A percentile compares a stretch with the other conserved stretches of the same genome.
phyloP scores from a whole-genome alignment of 2,113 vertebrate genomes.

The Forbesichthys papilliferus region DNA sequence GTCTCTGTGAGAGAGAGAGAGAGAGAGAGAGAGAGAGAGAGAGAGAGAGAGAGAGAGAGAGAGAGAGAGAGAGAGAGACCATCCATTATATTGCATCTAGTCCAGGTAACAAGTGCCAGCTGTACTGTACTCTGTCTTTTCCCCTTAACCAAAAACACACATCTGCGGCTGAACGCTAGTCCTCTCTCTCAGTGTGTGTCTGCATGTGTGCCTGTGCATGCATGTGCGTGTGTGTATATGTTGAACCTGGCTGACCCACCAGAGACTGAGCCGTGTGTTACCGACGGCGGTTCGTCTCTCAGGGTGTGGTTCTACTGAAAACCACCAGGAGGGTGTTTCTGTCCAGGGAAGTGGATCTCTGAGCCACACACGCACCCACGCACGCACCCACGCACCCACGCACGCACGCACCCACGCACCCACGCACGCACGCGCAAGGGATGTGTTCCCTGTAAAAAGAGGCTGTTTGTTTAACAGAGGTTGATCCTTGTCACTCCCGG shows the following conservation, averaged over 20 bases:
- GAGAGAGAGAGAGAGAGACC: constrained; percentile 15
- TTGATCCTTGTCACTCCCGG: constrained; percentile 46
- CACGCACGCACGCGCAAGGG: constrained; percentile 36
- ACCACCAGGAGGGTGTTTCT: constrained; percentile 57
- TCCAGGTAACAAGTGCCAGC: constrained; percentile 44
- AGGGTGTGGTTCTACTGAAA: constrained; percentile 64
- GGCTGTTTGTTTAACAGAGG: constrained; percentile 49
- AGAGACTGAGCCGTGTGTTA: constrained; percentile 36
- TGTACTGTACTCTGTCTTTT: constrained; percentile 6
- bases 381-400: neutral
- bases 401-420: neutral
- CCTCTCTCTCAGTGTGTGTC: neutral
- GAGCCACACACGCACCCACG: constrained; percentile 40
- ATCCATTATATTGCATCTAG: constrained; percentile 25
- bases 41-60: no score
- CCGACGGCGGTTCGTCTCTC: constrained; percentile 53
- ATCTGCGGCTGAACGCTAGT: constrained; percentile 34
- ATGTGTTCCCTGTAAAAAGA: constrained; percentile 26
- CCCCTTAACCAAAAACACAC: constrained; percentile 53
- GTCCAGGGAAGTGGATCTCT: constrained; percentile 39
- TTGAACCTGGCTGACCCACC: constrained; percentile 19
- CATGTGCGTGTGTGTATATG: neutral
- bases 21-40: constrained; percentile 13
- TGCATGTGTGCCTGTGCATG: neutral
- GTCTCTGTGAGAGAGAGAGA: no score